Evolutionary conservation across 2,113 vertebrate species (phyloP).

Genomic region (Sisor rabdophorus): DNA sequence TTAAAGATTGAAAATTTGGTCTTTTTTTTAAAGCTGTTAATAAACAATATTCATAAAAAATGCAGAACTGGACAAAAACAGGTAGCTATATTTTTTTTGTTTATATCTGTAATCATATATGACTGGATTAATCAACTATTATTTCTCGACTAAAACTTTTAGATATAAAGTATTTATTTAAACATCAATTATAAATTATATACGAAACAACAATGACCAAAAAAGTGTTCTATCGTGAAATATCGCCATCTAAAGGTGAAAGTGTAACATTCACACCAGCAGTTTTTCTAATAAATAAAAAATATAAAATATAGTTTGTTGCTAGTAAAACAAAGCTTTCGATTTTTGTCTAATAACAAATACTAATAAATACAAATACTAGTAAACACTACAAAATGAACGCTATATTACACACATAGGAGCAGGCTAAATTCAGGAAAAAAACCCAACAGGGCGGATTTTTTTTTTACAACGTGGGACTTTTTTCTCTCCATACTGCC

Average conservation of each 20-base stretch:
- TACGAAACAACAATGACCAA: no score
- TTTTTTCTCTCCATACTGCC: not conserved
- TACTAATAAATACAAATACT: no score
- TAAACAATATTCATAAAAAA: not conserved
- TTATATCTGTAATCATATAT: not conserved
- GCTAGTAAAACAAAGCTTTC: not conserved
- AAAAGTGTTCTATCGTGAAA: no score
- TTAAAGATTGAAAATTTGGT: no score
- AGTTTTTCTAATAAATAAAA: not conserved
- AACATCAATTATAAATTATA: not conserved
- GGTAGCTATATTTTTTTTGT: not conserved
- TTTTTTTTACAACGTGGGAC: not conserved
- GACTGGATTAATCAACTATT: no score
- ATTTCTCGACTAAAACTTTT: no score
- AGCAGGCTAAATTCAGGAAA: not conserved
- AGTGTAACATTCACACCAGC: not conserved
- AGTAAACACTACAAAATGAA: not conserved
- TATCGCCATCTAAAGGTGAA: conserved; percentile 4
- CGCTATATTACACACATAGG: no score
- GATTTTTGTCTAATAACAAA: not conserved
- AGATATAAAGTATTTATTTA: not conserved
- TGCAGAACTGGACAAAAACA: no score
- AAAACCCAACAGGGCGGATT: not conserved
- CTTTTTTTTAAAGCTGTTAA: not conserved
- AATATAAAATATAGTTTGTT: not conserved